A percentile compares a stretch with the other conserved stretches of the same genome.
These are phyloP conservation scores for Dolichotis patagonum DNA, from an alignment of 2,113 vertebrate species.

Conservation along the genomic window DNA sequence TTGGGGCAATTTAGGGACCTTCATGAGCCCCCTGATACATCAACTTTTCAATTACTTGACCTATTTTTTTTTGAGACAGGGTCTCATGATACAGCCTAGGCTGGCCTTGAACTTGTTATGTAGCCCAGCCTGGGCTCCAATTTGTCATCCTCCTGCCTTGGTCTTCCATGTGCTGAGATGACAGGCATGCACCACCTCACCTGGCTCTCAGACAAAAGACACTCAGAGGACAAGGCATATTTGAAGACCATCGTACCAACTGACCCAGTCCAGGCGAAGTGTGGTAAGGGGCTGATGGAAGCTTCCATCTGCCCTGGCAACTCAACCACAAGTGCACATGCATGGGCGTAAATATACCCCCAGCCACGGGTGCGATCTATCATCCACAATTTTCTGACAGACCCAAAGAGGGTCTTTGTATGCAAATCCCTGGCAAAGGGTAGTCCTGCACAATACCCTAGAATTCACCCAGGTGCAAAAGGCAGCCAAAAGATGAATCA, in stretches of 20 bases:
- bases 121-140: not conserved
- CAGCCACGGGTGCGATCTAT: not conserved
- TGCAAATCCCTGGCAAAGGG: slow-evolving; percentile 72
- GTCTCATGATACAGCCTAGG: not conserved
- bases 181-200: not conserved
- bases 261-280: not conserved
- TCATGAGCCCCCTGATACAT: not conserved
- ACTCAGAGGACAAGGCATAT: not conserved
- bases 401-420: slow-evolving; percentile 61
- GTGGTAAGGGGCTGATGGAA: not conserved
- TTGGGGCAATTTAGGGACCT: not conserved
- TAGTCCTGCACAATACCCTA: slow-evolving; percentile 71
- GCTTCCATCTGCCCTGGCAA: not conserved
- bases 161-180: not conserved
- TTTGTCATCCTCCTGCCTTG: not conserved
- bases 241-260: not conserved
- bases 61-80: not conserved
- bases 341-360: not conserved
- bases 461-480: slow-evolving; percentile 77
- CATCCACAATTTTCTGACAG: slow-evolving; percentile 30
- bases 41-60: not conserved
- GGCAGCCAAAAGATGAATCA: slow-evolving; percentile 80
- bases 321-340: not conserved
- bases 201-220: not conserved
- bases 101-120: not conserved